phyloP scores from a whole-genome alignment of 1,140 invertebrate species.

The Brachionus angularis region DNA sequence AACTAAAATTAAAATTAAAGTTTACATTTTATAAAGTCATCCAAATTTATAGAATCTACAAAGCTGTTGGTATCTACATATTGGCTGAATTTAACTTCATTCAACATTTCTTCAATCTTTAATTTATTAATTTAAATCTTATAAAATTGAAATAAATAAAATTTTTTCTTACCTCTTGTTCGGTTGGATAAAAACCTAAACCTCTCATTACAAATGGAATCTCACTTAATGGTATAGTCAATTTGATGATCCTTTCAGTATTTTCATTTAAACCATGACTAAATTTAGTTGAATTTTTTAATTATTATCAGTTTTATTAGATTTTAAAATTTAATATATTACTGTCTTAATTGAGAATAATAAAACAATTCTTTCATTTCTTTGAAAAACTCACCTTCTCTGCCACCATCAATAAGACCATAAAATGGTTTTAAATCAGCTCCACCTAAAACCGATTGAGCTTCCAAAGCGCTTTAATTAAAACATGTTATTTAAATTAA shows the following conservation, averaged over 20 bases:
- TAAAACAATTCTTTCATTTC: constrained; percentile 70
- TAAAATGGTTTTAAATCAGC: constrained; percentile 59
- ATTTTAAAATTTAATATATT: too few species aligned
- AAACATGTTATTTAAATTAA: not conserved
- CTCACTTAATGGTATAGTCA: constrained; percentile 64
- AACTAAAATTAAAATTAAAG: constrained; percentile 9
- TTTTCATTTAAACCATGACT: constrained; percentile 67
- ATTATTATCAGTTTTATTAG: not conserved
- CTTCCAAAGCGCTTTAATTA: constrained; percentile 54
- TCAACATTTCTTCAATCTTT: constrained; percentile 67
- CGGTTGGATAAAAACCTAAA: constrained; percentile 69
- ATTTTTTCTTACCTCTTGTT: constrained; percentile 63
- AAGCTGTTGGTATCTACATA: constrained; percentile 61
- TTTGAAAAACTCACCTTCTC: constrained; percentile 65
- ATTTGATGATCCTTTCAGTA: constrained; percentile 61
- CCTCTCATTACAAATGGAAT: constrained; percentile 69
- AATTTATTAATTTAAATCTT: too few species aligned
- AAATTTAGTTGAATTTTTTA: constrained; percentile 51
- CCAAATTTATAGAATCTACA: constrained; percentile 64
- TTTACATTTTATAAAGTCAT: constrained; percentile 66
- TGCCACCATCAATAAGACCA: constrained; percentile 56
- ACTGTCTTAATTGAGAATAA: constrained; percentile 66
- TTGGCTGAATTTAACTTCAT: constrained; percentile 65
- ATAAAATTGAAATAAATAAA: too few species aligned
- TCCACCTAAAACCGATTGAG: constrained; percentile 56